Conservation (phyloP, 1,140 invertebrate species). For the Pinna nobilis region DNA sequence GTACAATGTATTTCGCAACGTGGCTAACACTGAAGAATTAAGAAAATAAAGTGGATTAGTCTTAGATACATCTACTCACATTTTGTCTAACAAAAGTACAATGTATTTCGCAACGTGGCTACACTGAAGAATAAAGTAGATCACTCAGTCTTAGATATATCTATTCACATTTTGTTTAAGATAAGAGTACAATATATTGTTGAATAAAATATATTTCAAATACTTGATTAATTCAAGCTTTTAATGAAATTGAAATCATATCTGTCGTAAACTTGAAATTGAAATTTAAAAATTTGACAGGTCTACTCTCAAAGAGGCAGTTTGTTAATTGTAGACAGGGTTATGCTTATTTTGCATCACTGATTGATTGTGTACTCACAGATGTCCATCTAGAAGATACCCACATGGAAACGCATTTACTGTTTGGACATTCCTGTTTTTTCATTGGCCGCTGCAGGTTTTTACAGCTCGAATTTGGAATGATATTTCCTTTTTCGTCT, state of each 20-base stretch:
- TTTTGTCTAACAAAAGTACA: background rate
- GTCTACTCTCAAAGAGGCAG: too few species aligned
- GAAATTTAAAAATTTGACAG: too few species aligned
- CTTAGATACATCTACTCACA: background rate
- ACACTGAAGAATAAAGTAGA: background rate
- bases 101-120: background rate
- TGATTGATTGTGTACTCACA: background rate
- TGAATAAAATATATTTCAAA: too few species aligned
- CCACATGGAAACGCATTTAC: background rate
- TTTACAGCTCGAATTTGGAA: conserved; percentile 1
- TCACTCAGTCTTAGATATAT: too few species aligned
- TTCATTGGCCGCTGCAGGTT: background rate
- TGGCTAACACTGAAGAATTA: background rate
- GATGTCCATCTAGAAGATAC: conserved; percentile 3
- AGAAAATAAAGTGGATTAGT: background rate
- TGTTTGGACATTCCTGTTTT: conserved; percentile 9
- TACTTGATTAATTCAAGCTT: background rate
- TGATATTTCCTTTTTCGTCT: conserved; percentile 15
- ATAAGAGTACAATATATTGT: too few species aligned
- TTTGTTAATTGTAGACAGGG: too few species aligned
- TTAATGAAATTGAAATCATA: background rate
- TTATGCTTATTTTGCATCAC: too few species aligned
- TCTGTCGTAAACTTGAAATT: background rate
- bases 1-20: background rate
- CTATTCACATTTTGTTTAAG: too few species aligned